Base-by-base conservation (phyloP, 2,888 invertebrate species). In the Drosophila histrio region DNA sequence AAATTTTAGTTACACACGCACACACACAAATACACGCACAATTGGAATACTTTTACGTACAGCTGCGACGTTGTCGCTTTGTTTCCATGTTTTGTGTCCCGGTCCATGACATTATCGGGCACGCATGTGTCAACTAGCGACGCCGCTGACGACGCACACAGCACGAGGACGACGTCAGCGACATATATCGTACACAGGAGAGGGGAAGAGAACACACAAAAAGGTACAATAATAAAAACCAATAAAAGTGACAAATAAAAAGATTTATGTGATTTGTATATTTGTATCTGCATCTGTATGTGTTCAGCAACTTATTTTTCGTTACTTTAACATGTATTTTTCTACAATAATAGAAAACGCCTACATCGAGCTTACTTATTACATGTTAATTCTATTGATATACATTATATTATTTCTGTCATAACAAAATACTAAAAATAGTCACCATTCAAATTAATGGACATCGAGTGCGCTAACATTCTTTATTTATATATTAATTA, bases 171-270 rank as follows among this genome's bases (percentile, higher is more conserved):
- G 9, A 15, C 28, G 9, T 36, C 0, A 36, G 6, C n/a, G n/a
- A 4, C 49, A 15, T 24, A 13, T n/a, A n/a, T n/a, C n/a, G n/a
- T n/a, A 36, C 36, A 17, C 36, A 17, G 15, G 24, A 26, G 24
- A 38, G 47, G 22, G 22, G 54, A 49, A 56, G 36, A 21, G 30
- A 44, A 41, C 44, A 49, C 53, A 61, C 64, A 64, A 87, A 81
- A 81, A 83, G 86, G 86, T 83, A 83, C 85, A 85, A 85, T 87
- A 87, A 83, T 83, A 83, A 87, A 86, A 88, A 72, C 84, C 81
- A 88, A 85, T 85, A 85, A 85, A 85, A 88, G 76, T 83, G 88
- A 85, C 88, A 85, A 85, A 85, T 88, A 88, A 85, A 88, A 85
- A 88, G 88, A 85, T 85, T 85, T 88, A 85, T 85, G 81, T 64